Conservation (phyloP, 2,888 invertebrate species). For the Euzophera pinguis region DNA sequence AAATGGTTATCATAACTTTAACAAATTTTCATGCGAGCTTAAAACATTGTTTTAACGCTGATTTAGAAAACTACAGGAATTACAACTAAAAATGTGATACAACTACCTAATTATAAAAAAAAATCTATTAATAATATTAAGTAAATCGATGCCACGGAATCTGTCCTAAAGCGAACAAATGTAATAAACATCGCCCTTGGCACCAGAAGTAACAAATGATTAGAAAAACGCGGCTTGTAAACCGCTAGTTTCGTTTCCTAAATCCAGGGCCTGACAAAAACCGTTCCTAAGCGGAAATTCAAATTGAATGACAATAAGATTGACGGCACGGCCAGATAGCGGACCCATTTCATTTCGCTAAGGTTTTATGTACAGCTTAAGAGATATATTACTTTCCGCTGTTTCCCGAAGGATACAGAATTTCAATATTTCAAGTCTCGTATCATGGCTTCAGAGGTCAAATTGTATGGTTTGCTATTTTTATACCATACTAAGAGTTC, state of each 20-base stretch:
- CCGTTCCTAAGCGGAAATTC: constrained; percentile 65
- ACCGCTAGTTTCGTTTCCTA: constrained; percentile 33
- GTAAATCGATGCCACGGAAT: too few relatives aligned
- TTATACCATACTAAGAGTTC: too few relatives aligned
- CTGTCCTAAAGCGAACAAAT: too few relatives aligned
- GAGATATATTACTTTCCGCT: constrained; percentile 53
- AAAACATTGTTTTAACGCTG: too few relatives aligned
- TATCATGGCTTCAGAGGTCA: constrained; percentile 9
- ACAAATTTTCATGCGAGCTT: too few relatives aligned
- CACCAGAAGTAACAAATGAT: not conserved
- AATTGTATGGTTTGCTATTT: not conserved
- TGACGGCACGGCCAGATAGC: constrained; percentile 67
- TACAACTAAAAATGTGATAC: too few relatives aligned
- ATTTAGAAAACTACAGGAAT: too few relatives aligned
- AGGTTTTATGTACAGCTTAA: constrained; percentile 49
- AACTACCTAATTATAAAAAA: too few relatives aligned
- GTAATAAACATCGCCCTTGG: too few relatives aligned
- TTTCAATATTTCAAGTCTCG: constrained; percentile 9
- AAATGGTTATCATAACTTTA: too few relatives aligned
- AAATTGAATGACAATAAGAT: constrained; percentile 78
- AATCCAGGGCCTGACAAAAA: constrained; percentile 48
- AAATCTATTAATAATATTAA: too few relatives aligned
- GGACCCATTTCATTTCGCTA: constrained; percentile 60
- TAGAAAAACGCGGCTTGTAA: constrained; percentile 2
- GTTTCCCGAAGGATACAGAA: constrained; percentile 27